Evolutionary conservation across 2,113 vertebrate species (phyloP).

Genomic region (Sterrhoptilus dennistouni): DNA sequence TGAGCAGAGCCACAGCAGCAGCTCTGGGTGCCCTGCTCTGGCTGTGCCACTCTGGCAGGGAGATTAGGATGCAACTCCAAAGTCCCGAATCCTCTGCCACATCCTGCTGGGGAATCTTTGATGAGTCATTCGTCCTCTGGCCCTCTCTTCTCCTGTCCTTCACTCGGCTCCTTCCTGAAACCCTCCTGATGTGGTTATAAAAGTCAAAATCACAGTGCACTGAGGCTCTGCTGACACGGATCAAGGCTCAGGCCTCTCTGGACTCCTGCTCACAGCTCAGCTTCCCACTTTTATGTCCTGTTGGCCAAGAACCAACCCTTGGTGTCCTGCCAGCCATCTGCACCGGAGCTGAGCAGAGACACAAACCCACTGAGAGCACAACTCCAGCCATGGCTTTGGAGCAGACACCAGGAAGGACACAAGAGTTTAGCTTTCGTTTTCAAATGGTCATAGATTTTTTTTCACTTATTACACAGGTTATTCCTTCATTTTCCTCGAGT

Average conservation of each 20-base stretch:
- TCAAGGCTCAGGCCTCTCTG: not conserved
- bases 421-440: not conserved
- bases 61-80: fast-evolving
- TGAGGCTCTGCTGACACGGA: not conserved
- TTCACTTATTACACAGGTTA: not conserved
- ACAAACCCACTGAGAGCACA: not conserved
- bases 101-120: not conserved
- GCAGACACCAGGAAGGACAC: not conserved
- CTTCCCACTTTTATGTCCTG: not conserved
- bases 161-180: not conserved
- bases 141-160: not conserved
- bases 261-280: not conserved
- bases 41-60: not conserved
- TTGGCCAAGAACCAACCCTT: not conserved
- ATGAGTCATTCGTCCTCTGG: not conserved
- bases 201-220: not conserved
- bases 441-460: not conserved
- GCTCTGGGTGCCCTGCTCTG: not conserved
- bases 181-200: not conserved
- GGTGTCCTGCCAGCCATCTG: constrained; percentile 29
- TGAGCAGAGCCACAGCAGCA: not conserved
- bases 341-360: not conserved
- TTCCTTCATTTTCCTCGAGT: not conserved
- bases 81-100: fast-evolving
- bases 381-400: not conserved